phyloP scores from a whole-genome alignment of 2,888 invertebrate genomes.

The Crepidodera aurea region DNA sequence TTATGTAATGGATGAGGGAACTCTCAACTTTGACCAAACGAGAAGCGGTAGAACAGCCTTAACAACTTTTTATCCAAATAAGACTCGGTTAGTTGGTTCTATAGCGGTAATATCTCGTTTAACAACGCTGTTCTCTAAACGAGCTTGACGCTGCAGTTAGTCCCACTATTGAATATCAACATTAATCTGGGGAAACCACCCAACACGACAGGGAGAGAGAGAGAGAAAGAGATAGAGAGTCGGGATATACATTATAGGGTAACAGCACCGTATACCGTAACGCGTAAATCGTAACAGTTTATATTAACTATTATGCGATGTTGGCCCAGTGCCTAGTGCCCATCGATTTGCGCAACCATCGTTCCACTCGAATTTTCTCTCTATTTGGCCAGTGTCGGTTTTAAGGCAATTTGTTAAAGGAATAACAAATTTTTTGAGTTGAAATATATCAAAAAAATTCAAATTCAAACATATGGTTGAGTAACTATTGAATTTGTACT shows the following conservation, averaged over 20 bases:
- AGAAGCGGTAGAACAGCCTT: too few species aligned
- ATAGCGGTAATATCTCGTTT: neutral
- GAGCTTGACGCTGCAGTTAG: neutral
- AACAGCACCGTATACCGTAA: conserved; percentile 1
- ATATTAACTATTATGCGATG: conserved; percentile 13
- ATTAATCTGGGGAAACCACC: neutral
- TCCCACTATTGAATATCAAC: neutral
- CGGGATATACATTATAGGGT: neutral
- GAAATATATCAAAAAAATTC: too few species aligned
- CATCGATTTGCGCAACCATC: conserved; percentile 36
- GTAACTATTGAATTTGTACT: too few species aligned
- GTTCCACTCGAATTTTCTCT: conserved; percentile 1
- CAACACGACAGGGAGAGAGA: neutral
- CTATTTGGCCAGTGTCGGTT: too few species aligned
- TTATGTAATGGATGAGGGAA: too few species aligned
- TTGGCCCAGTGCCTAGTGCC: conserved; percentile 40
- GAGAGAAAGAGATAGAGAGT: too few species aligned
- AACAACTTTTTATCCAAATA: too few species aligned
- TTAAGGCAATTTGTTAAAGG: neutral
- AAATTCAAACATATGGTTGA: too few species aligned
- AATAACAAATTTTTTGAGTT: too few species aligned
- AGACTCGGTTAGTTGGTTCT: too few species aligned
- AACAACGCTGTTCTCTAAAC: neutral
- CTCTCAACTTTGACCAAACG: too few species aligned
- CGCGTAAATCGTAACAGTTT: conserved; percentile 4